Evolutionary conservation across 1,140 invertebrate genomes (phyloP).

Genomic region (Samia ricini): DNA sequence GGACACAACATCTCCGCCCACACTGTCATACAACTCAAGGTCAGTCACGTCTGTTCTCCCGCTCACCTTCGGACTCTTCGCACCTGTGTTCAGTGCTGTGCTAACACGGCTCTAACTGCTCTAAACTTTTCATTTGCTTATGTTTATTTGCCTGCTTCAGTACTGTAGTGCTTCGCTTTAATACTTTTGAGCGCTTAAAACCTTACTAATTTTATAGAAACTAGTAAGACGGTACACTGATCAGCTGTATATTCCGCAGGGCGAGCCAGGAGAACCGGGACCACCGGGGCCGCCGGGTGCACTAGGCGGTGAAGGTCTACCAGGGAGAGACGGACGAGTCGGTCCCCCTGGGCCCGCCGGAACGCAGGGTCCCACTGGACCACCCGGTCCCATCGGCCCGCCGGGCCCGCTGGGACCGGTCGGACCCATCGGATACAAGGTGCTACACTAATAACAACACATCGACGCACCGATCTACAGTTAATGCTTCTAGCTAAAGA

Average conservation of each 20-base stretch:
- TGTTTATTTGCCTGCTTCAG: background rate
- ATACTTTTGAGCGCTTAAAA: background rate
- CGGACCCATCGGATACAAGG: constrained; percentile 84
- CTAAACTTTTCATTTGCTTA: background rate
- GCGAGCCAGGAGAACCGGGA: constrained; percentile 93
- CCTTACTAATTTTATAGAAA: background rate
- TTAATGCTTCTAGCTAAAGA: too few relatives aligned
- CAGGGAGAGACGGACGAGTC: constrained; percentile 89
- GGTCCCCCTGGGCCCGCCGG: constrained; percentile 86
- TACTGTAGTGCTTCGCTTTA: background rate
- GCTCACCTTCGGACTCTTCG: background rate
- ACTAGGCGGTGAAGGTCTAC: constrained; percentile 84
- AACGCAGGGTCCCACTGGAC: constrained; percentile 80
- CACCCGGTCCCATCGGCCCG: constrained; percentile 83
- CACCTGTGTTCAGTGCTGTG: background rate
- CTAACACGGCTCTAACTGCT: background rate
- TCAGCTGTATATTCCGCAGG: constrained; percentile 75
- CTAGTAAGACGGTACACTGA: background rate
- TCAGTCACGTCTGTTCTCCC: constrained; percentile 78
- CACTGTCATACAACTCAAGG: constrained; percentile 93
- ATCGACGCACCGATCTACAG: background rate
- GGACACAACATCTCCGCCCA: constrained; percentile 93
- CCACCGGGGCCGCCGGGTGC: constrained; percentile 91
- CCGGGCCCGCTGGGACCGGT: constrained; percentile 83
- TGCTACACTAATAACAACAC: constrained; percentile 36